A percentile compares a stretch with the other conserved stretches of the same genome.
Evolutionary conservation across 1,140 invertebrate genomes (phyloP).

Genomic region (Cecropterus lyciades): DNA sequence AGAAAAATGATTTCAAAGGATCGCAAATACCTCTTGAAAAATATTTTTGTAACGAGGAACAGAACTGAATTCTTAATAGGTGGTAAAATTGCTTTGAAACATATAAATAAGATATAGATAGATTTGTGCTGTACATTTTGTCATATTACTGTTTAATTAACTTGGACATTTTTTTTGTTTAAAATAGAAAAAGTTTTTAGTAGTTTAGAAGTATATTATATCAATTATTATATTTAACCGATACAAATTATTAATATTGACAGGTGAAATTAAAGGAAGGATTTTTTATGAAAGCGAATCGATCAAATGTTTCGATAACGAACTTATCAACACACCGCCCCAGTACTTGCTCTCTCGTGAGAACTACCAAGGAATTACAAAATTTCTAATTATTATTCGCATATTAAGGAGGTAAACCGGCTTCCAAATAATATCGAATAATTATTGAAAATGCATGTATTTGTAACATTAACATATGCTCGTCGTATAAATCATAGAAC

Average conservation of each 20-base stretch:
- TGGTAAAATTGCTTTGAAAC: no score
- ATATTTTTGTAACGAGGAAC: slow-evolving; percentile 35
- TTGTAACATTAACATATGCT: slow-evolving; percentile 68
- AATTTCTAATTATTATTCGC: slow-evolving; percentile 76
- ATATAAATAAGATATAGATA: not conserved
- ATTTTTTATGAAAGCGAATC: not conserved
- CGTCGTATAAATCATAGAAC: slow-evolving; percentile 77
- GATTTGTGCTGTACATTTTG: not conserved
- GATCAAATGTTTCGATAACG: slow-evolving; percentile 25
- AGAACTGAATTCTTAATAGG: not conserved
- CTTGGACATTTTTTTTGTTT: no score
- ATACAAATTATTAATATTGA: no score
- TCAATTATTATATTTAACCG: no score
- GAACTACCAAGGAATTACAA: slow-evolving; percentile 62
- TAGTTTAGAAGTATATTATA: no score
- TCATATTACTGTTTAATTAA: no score
- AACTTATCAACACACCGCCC: slow-evolving; percentile 1
- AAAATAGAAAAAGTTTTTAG: no score
- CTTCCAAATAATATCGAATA: slow-evolving; percentile 70
- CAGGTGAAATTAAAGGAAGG: no score
- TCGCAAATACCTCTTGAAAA: slow-evolving; percentile 36
- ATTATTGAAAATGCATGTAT: slow-evolving; percentile 64
- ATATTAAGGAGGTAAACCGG: slow-evolving; percentile 70
- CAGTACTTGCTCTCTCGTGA: slow-evolving; percentile 58
- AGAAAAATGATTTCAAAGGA: slow-evolving; percentile 26